These are phyloP conservation scores for Tetranychus piercei DNA, from an alignment of 2,888 invertebrate genomes.

Conservation along the genomic window DNA sequence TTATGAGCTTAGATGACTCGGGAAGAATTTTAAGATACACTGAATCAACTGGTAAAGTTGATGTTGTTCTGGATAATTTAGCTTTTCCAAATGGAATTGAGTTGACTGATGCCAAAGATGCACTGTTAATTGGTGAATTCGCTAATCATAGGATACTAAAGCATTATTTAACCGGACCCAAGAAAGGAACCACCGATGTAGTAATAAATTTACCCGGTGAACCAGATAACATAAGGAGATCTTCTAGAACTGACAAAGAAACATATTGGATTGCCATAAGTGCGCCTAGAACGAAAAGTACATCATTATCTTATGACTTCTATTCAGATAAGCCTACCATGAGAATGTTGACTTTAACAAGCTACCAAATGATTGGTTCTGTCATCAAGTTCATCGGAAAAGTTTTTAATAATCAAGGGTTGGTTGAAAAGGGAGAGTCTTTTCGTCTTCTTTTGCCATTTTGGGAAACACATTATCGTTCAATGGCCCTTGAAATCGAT, in stretches of 20 bases:
- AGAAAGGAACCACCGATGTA: constrained; percentile 55
- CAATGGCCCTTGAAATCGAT: constrained; percentile 20
- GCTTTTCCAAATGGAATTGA: constrained; percentile 74
- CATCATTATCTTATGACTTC: constrained; percentile 21
- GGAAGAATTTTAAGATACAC: constrained; percentile 51
- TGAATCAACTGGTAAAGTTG: constrained; percentile 49
- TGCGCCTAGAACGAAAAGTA: constrained; percentile 16
- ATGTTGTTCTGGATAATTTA: constrained; percentile 39
- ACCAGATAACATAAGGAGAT: constrained; percentile 47
- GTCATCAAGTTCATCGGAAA: constrained; percentile 12
- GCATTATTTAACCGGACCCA: constrained; percentile 59
- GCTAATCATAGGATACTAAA: constrained; percentile 42
- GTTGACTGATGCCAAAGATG: constrained; percentile 59
- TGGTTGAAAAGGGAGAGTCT: neutral
- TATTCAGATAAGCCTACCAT: constrained; percentile 18
- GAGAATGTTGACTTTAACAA: constrained; percentile 17
- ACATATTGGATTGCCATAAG: constrained; percentile 34
- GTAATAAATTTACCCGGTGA: constrained; percentile 47
- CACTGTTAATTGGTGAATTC: constrained; percentile 59
- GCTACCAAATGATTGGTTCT: constrained; percentile 16
- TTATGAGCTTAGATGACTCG: constrained; percentile 19
- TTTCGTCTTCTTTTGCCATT: neutral
- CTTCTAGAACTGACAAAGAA: constrained; percentile 27
- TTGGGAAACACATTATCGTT: neutral
- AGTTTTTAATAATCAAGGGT: neutral